Evolutionary conservation across 2,113 vertebrate genomes (phyloP).

Genomic region (Ictidomys tridecemlineatus): DNA sequence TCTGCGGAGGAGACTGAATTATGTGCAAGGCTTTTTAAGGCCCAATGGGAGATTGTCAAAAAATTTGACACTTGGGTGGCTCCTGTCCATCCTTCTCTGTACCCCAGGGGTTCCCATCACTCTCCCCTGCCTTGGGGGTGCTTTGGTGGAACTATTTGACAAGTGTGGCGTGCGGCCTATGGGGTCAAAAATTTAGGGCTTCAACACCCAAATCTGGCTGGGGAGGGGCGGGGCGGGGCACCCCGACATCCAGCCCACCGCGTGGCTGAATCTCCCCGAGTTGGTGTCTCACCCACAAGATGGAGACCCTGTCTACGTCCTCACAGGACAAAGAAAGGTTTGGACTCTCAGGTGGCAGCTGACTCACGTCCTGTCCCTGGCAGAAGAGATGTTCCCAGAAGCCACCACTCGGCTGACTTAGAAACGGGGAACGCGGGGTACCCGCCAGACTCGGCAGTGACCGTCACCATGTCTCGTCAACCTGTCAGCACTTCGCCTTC

Average conservation of each 20-base stretch:
- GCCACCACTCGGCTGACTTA: neutral
- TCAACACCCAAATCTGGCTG: too few species aligned
- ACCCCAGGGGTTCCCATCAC: accelerated
- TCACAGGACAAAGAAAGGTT: neutral
- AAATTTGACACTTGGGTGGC: neutral
- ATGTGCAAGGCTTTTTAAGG: neutral
- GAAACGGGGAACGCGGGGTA: neutral
- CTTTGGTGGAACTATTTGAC: neutral
- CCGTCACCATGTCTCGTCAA: neutral
- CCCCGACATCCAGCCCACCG: too few species aligned
- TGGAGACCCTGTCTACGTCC: neutral
- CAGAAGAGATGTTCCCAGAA: neutral
- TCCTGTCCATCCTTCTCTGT: neutral
- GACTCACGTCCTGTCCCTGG: neutral
- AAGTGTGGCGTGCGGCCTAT: accelerated
- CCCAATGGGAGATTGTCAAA: neutral
- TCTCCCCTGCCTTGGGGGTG: too few species aligned
- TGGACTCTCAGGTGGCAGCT: neutral
- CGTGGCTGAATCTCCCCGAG: neutral
- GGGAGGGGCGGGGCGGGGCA: neutral
- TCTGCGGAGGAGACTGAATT: neutral
- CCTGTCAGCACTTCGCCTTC: neutral
- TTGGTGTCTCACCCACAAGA: neutral
- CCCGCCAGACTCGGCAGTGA: neutral
- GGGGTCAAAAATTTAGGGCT: neutral